Conservation (phyloP, 23 tunicate genomes). For the Clavelina lepadiformis region DNA sequence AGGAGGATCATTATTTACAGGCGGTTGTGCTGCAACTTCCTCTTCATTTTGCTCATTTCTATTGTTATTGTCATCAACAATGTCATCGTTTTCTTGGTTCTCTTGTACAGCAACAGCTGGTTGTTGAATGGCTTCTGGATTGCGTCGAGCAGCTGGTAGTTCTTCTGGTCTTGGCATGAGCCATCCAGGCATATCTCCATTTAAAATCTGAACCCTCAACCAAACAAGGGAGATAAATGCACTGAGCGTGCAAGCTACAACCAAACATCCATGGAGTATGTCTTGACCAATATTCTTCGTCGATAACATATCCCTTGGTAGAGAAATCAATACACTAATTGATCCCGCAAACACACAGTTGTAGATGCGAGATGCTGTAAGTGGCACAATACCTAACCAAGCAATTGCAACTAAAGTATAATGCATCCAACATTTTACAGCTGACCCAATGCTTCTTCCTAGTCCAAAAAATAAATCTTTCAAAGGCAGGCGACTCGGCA, state of each 20-base stretch:
- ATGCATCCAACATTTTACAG: slow-evolving; percentile 83
- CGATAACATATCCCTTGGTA: slow-evolving; percentile 70
- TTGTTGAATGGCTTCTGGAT: slow-evolving; percentile 21
- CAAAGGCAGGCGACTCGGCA: slow-evolving; percentile 67
- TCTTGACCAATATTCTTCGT: slow-evolving; percentile 51
- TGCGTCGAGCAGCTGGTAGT: slow-evolving; percentile 1
- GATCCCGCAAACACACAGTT: slow-evolving; percentile 68
- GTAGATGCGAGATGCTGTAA: slow-evolving; percentile 60
- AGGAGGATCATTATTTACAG: slow-evolving; percentile 8
- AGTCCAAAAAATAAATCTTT: slow-evolving; percentile 58
- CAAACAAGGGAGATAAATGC: slow-evolving; percentile 66
- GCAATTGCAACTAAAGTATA: slow-evolving; percentile 89
- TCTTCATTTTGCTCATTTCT: neutral
- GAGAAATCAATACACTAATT: slow-evolving; percentile 30
- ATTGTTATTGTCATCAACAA: slow-evolving; percentile 4
- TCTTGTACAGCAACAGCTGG: neutral
- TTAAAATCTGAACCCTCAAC: slow-evolving; percentile 71
- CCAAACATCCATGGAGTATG: slow-evolving; percentile 54
- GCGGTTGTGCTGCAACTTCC: slow-evolving; percentile 1
- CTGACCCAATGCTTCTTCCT: slow-evolving; percentile 47
- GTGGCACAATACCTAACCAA: slow-evolving; percentile 87
- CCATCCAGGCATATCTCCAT: slow-evolving; percentile 81
- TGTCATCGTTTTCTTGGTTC: slow-evolving; percentile 5
- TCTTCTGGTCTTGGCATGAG: slow-evolving; percentile 15
- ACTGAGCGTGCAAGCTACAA: slow-evolving; percentile 71